Percentiles rank a stretch among this genome's conserved stretches.
These are phyloP conservation scores for Vulpes lagopus DNA, from an alignment of 2,113 vertebrate species.

Conservation along the genomic window DNA sequence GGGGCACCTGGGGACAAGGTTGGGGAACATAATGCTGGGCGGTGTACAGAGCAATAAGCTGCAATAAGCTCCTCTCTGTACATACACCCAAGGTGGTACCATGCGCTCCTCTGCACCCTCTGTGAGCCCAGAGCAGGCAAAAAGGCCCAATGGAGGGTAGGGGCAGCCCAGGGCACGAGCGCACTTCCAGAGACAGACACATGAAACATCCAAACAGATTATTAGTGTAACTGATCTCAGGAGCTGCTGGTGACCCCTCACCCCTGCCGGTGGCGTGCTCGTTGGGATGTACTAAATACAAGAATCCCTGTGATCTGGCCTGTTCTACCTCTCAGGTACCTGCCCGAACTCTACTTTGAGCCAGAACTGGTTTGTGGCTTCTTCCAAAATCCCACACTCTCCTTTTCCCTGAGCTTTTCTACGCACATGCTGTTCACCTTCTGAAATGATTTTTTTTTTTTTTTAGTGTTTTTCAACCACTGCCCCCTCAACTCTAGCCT, in stretches of 20 bases:
- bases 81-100: background rate
- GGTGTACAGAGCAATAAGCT: background rate
- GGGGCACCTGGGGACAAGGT: background rate
- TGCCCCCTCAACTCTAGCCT: background rate
- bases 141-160: background rate
- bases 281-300: background rate
- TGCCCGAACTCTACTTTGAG: background rate
- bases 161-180: background rate
- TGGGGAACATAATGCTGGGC: background rate
- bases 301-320: background rate
- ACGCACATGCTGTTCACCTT: background rate
- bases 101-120: background rate
- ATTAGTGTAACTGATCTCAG: background rate
- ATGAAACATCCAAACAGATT: background rate
- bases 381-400: background rate
- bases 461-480: background rate
- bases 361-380: background rate
- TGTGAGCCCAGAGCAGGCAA: background rate
- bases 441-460: background rate
- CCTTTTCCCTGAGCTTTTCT: background rate
- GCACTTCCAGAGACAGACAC: background rate
- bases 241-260: background rate
- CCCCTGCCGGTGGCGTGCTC: background rate
- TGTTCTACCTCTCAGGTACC: background rate
- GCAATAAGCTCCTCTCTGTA: background rate